Evolutionary conservation across 2,797 vertebrate genomes (phyloP), one percentile per base, ranked within the genome.

Genomic region (Eulemur mongoz): DNA sequence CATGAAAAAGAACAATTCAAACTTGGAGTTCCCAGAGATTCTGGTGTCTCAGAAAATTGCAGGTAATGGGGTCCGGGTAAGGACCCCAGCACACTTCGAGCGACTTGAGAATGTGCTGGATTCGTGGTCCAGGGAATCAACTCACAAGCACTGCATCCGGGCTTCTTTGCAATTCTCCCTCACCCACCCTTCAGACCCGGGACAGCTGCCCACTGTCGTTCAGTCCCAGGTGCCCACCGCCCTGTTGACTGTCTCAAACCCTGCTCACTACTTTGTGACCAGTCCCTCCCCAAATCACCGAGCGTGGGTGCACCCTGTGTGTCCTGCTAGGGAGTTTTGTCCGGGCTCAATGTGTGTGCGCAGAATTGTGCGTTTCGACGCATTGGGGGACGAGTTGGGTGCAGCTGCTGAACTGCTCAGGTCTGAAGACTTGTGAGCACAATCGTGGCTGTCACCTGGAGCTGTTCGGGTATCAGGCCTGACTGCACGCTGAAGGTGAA

Each of bases 81-180:
- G 61, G 52, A 93, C n/a, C 38, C 73, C 1, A 2, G 50, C 45
- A 14, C 2, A 9, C 6, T 38, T 13, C 12, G 67, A 88, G 30
- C 52, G n/a, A 38, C 20, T n/a, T 9, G 45, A 23, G 3, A 2
- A 22, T 4, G 3, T 2, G 13, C 5, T 27, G 27, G 38, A 27
- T 18, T 35, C 2, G 9, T 4, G 40, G 18, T 9, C 70, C 23
- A 2, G 14, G 63, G 27, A 1, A 9, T 70, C 11, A 2, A 13
- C 50, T 18, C 0, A 0, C 0, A n/a, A 0, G 17, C 6, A 30
- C 4, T 4, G 8, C 17, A 35, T 38, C 11, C 13, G 12, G 61
- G 8, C 32, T 35, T 15, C 84, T 35, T 54, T 54, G 52, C 52
- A 54, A 8, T 54, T 54, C 27, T 17, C 73, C 45, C 5, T 48